Conservation (phyloP, 1,140 invertebrate genomes). For the Pseudomyrmex pallidus region DNA sequence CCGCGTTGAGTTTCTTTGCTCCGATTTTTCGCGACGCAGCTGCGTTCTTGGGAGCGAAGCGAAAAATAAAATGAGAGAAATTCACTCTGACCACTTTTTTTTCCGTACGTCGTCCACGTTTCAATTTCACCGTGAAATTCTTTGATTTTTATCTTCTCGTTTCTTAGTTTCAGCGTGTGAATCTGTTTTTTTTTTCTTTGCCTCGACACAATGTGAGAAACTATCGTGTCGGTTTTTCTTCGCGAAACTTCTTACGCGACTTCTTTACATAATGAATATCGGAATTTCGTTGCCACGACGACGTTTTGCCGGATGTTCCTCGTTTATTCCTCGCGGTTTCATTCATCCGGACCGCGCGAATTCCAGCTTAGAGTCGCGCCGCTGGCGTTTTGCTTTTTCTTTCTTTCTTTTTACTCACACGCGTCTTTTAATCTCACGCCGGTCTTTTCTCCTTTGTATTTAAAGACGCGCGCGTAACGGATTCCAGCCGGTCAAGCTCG, state of each 20-base stretch:
- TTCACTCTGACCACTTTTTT: neutral
- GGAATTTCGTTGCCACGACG: neutral
- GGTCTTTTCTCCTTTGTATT: conserved; percentile 3
- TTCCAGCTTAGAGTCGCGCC: no score
- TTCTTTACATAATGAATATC: conserved; percentile 15
- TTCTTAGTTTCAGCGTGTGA: neutral
- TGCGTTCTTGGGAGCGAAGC: neutral
- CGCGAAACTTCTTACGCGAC: no score
- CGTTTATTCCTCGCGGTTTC: conserved; percentile 20
- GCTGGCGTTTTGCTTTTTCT: conserved; percentile 15
- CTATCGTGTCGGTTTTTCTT: no score
- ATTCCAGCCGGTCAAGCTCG: neutral
- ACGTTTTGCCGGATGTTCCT: conserved; percentile 28
- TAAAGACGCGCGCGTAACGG: conserved; percentile 38
- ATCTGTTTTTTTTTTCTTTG: no score
- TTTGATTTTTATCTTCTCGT: neutral
- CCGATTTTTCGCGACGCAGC: conserved; percentile 22
- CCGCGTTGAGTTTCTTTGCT: conserved; percentile 22
- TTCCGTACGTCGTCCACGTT: neutral
- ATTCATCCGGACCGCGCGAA: conserved; percentile 6
- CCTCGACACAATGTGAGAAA: no score
- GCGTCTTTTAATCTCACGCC: neutral
- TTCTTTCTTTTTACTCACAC: conserved; percentile 15
- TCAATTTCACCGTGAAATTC: neutral
- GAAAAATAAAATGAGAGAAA: neutral